Percentiles rank a stretch among this genome's conserved stretches.
Evolutionary conservation across 2,113 vertebrate species (phyloP).

Genomic region (Cavia aperea): DNA sequence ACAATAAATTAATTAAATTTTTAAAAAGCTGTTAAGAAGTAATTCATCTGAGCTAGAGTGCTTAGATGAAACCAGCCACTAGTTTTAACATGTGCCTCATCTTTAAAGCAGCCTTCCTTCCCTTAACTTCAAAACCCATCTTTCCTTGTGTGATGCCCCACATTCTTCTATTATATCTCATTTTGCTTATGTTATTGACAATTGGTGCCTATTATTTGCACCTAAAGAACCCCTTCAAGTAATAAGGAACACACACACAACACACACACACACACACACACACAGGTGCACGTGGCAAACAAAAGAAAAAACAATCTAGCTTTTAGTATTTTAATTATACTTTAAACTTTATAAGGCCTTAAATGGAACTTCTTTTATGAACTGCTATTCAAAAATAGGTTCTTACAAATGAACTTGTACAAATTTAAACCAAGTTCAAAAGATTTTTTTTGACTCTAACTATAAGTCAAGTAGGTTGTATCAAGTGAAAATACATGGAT

Average conservation of each 20-base stretch:
- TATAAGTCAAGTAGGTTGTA: not conserved
- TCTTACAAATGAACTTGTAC: constrained; percentile 1
- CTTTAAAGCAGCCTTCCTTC: not conserved
- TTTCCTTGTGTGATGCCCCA: not conserved
- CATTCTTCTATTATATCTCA: not conserved
- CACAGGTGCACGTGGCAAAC: not conserved
- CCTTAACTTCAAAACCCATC: not conserved
- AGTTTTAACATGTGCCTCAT: not conserved
- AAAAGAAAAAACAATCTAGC: not conserved
- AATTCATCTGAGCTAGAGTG: not conserved
- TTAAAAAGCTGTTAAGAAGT: not conserved
- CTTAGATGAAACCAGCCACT: not conserved
- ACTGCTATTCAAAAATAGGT: not conserved
- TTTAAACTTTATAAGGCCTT: not conserved
- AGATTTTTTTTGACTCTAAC: not conserved
- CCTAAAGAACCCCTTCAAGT: not conserved
- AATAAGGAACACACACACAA: not conserved
- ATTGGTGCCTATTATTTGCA: not conserved
- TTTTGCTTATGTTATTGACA: constrained; percentile 3
- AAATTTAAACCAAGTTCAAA: constrained; percentile 3
- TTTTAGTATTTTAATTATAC: not conserved
- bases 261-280: not conserved
- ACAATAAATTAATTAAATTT: not conserved
- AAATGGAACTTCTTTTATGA: not conserved
- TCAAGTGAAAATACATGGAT: not conserved